Base-by-base conservation (phyloP, 2,888 invertebrate species). In the Bellardia pandia region DNA sequence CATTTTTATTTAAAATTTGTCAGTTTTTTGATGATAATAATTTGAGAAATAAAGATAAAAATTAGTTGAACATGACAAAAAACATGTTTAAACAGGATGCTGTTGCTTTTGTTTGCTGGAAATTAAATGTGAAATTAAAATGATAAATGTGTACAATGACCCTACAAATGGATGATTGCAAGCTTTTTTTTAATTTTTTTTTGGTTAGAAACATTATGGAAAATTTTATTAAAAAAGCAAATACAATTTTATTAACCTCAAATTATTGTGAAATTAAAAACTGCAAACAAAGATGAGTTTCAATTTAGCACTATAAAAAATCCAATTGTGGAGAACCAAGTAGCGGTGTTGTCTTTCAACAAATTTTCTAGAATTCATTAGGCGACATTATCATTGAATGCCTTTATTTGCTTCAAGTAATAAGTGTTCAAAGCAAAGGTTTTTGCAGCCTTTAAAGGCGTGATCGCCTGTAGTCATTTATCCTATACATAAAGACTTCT, bases 61-160 rank as follows among this genome's bases (percentile, higher is more conserved):
- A 68, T 80, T 80, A 69, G 74, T 75, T 74, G 42, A 42, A 76
- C 69, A 76, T 62, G 66, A 78, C 56, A 85, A 68, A 58, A 79
- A 86, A 71, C 83, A 81, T 72, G 78, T 86, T 78, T 82, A 11
- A 69, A 56, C 30, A 80, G 80, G 75, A 81, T 77, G 74, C 78
- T 72, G 48, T 74, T 30, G 60, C 48, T 37, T 45, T 66, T 66
- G 66, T 79, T 68, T 23, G 14, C 3, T 51, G n/a, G 13, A 68
- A 77, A 69, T 69, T 23, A 23, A 23, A 23, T 64, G 40, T 40
- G 3, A 51, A 58, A 45, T 64, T 53, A 48, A 48, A 64, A 16
- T 83, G 77, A 58, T 71, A 42, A 75, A 66, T 85, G 76, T 88
- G 86, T 82, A 79, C 86, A 83, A 86, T 82, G 86, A 88, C 85